Conservation (phyloP, 2,888 invertebrate species). For the Euclidia mi region DNA sequence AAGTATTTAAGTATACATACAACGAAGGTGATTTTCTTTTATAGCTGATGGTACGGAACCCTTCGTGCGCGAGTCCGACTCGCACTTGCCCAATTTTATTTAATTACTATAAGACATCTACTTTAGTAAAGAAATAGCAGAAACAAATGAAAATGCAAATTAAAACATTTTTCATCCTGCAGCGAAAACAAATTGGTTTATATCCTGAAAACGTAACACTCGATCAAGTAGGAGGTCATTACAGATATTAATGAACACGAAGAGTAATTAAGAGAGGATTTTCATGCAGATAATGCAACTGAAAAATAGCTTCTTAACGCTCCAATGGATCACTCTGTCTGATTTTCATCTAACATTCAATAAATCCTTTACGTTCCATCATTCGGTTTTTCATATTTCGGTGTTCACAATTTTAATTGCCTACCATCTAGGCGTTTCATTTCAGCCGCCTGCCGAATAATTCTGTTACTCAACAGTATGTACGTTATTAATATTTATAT, state of each 20-base stretch:
- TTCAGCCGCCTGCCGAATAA: constrained; percentile 15
- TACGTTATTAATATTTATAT: background rate
- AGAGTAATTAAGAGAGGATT: background rate
- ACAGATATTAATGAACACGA: background rate
- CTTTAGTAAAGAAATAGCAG: too few species aligned
- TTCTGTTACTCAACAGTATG: constrained; percentile 26
- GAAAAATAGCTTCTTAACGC: background rate
- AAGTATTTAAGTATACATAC: too few species aligned
- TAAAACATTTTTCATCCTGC: too few species aligned
- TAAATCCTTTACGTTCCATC: constrained; percentile 12
- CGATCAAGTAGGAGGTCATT: too few species aligned
- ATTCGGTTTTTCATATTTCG: constrained; percentile 18
- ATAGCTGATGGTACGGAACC: too few species aligned
- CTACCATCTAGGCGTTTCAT: constrained; percentile 41
- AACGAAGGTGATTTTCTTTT: too few species aligned
- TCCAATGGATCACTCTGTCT: constrained; percentile 5
- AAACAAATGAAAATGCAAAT: too few species aligned
- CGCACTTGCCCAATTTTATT: too few species aligned
- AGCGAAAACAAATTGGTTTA: too few species aligned
- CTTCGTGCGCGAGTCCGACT: too few species aligned
- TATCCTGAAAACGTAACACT: too few species aligned
- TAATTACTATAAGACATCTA: too few species aligned
- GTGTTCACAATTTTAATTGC: constrained; percentile 43
- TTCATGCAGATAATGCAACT: background rate
- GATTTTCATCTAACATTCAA: constrained; percentile 7